A percentile compares a stretch with the other conserved stretches of the same genome.
phyloP scores from a whole-genome alignment of 92 coral and sea anemone species.

The Paragorgia papillata region DNA sequence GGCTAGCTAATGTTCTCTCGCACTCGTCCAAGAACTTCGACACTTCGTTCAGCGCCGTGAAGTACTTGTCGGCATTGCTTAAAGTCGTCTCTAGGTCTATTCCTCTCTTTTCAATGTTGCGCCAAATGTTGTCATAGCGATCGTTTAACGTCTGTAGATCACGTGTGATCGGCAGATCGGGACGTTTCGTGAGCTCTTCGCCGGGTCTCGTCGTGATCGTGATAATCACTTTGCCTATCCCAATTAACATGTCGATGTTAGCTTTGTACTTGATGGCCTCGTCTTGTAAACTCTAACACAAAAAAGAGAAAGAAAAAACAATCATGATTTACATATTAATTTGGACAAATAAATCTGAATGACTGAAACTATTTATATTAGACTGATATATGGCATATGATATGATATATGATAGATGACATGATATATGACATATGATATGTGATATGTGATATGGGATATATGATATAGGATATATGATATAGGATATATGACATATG shows the following conservation, averaged over 20 bases:
- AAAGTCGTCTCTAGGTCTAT: slow-evolving; percentile 87
- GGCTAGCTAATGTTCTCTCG: slow-evolving; percentile 76
- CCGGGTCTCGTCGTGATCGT: slow-evolving; percentile 81
- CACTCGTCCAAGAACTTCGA: slow-evolving; percentile 71
- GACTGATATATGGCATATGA: too few species aligned
- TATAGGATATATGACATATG: too few species aligned
- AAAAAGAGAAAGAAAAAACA: background rate
- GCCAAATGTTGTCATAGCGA: slow-evolving; percentile 97
- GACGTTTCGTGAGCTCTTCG: slow-evolving; percentile 56
- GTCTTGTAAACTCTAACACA: slow-evolving; percentile 69
- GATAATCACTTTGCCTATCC: slow-evolving; percentile 92
- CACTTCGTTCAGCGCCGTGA: slow-evolving; percentile 77
- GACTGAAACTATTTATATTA: too few species aligned
- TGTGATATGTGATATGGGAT: too few species aligned
- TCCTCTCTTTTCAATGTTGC: slow-evolving; percentile 80
- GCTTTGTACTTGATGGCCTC: slow-evolving; percentile 99
- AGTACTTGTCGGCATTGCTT: slow-evolving; percentile 85
- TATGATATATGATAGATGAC: too few species aligned
- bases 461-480: too few species aligned
- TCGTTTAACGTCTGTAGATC: slow-evolving; percentile 79
- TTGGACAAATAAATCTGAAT: too few species aligned
- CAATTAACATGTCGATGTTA: slow-evolving; percentile 85
- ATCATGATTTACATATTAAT: background rate
- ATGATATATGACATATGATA: too few species aligned
- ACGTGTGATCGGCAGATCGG: slow-evolving; percentile 77